Base-by-base conservation (phyloP, 1,140 invertebrate species). In the Zaprionus inermis region DNA sequence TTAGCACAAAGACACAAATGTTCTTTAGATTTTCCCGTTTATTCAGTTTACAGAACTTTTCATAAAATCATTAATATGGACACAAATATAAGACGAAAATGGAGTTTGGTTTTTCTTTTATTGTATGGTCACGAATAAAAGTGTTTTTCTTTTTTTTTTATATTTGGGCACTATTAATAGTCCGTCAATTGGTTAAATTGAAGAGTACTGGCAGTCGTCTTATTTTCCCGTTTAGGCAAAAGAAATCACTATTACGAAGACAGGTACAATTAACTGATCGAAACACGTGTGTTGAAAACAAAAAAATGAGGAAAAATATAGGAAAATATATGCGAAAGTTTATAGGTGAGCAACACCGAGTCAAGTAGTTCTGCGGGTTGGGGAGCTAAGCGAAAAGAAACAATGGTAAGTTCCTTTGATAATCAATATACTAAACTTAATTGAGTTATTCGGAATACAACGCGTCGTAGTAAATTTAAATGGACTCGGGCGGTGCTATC, bases 111-210 rank as follows among this genome's bases (percentile, higher is more conserved):
- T 51, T 81, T 72, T 24, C 14, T 46, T 60, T 60, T 60, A 20
- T 9, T 44, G n/a, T 44, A 44, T 16, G 7, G 49, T 60, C 72
- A 81, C 76, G 65, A 28, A 28, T 78, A 75, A 76, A 82, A 82
- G 22, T 72, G 56, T 49, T 41, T 56, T 74, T 49, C n/a, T 59
- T 51, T 41, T 28, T 66, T 54, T 80, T 76, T 66, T 65, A 44
- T 56, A 78, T 76, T 69, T 61, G 44, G 44, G 56, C 72, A 69
- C 72, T 85, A 85, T 85, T 79, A 88, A 76, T 74, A 12, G 63
- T 81, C 67, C 72, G 84, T 88, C 83, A 88, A 75, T 83, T 83
- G 73, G 84, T 88, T 41, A 88, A 89, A 88, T 79, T 68, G 59
- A 44, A 49, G 61, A 34, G 60, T 59, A 20, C 63, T 79, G 79